Evolutionary conservation across 2,888 invertebrate species (phyloP).

Genomic region (Cataglyphis cursor): DNA sequence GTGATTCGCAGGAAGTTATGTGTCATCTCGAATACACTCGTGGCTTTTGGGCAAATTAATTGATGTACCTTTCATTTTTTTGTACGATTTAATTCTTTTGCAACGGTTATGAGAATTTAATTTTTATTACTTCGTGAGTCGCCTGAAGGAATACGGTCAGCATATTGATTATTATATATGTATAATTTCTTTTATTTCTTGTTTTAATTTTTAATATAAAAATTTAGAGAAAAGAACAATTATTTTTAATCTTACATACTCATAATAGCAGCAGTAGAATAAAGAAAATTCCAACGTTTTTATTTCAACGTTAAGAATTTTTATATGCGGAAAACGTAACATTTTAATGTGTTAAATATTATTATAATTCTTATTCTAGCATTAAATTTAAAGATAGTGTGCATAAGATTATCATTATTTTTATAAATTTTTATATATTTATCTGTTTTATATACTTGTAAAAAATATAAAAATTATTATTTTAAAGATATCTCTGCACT

Average conservation of each 20-base stretch:
- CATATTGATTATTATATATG: background rate
- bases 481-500: background rate
- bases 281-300: background rate
- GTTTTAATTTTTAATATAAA: background rate
- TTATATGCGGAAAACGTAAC: background rate
- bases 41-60: slow-evolving; percentile 38
- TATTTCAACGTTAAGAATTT: background rate
- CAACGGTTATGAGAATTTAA: slow-evolving; percentile 1
- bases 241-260: background rate
- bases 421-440: background rate
- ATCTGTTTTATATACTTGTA: background rate
- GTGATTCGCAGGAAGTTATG: slow-evolving; percentile 49
- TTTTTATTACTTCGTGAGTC: background rate
- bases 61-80: slow-evolving; percentile 17
- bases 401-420: background rate
- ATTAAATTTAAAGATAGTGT: background rate
- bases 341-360: background rate
- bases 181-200: background rate
- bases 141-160: background rate
- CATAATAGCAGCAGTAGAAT: background rate
- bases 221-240: background rate
- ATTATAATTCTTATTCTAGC: background rate
- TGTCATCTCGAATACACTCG: slow-evolving; percentile 43
- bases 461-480: background rate
- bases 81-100: slow-evolving; percentile 1